Evolutionary conservation across 2,113 vertebrate genomes (phyloP).

Genomic region (Thymallus thymallus): DNA sequence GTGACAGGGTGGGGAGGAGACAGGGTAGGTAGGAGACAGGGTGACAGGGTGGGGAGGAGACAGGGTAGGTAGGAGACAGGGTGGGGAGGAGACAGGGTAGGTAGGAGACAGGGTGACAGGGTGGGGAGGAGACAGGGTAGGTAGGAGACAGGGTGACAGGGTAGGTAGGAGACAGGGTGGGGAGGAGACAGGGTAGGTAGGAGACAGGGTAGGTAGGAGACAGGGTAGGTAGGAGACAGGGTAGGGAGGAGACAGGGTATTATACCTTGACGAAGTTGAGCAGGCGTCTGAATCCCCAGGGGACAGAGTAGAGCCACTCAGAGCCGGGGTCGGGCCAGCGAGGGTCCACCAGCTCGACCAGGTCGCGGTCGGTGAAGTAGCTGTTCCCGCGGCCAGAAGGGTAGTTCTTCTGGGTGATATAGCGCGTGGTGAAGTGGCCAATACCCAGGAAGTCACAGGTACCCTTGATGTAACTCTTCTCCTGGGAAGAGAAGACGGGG

Average conservation of each 20-base stretch:
- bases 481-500: conserved; percentile 82
- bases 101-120: neutral
- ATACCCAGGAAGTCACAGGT: conserved; percentile 88
- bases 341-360: conserved; percentile 85
- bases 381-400: conserved; percentile 73
- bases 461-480: conserved; percentile 85
- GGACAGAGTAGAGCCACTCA: conserved; percentile 76
- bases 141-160: neutral
- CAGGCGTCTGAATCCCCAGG: conserved; percentile 80
- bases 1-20: neutral
- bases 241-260: conserved; percentile 41
- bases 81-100: neutral
- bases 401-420: conserved; percentile 79
- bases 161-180: neutral
- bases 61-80: conserved; percentile 49
- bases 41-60: conserved; percentile 51
- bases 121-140: neutral
- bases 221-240: neutral
- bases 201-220: neutral
- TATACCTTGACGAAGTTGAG: conserved; percentile 89
- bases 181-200: neutral
- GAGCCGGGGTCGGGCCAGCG: conserved; percentile 83
- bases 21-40: neutral
- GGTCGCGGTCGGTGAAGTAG: conserved; percentile 80
- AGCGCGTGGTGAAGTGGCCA: conserved; percentile 86